These are phyloP conservation scores for Falcunculus frontatus DNA, from an alignment of 2,113 vertebrate species.

Conservation along the genomic window DNA sequence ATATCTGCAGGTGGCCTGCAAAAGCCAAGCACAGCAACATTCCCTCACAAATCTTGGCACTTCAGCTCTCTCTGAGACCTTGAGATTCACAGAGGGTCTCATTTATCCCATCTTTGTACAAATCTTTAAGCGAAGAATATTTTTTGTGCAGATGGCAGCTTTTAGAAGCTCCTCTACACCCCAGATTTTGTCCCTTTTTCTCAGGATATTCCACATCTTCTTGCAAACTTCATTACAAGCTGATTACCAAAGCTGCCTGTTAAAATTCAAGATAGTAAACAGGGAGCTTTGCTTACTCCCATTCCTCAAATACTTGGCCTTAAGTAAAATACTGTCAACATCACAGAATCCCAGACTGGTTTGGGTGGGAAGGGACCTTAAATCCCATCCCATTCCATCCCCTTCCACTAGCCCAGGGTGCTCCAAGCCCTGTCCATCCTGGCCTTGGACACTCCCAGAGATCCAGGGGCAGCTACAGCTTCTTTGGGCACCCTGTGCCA, in stretches of 20 bases:
- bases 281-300: background rate
- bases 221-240: background rate
- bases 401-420: fast-evolving
- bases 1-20: slow-evolving; percentile 90
- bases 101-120: background rate
- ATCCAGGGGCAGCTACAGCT: background rate
- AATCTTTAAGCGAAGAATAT: fast-evolving
- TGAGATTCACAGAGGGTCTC: background rate
- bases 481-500: background rate
- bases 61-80: background rate
- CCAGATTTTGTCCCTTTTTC: background rate
- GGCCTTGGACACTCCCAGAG: background rate
- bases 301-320: background rate
- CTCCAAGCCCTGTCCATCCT: fast-evolving
- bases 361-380: background rate
- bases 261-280: background rate
- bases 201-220: background rate
- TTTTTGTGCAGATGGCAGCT: fast-evolving
- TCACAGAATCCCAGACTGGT: background rate
- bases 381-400: fast-evolving
- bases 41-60: background rate
- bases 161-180: background rate
- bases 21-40: background rate
- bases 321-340: background rate
- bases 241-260: background rate